Conservation (phyloP, 2,113 vertebrate species). For the Muscicapa adusta region DNA sequence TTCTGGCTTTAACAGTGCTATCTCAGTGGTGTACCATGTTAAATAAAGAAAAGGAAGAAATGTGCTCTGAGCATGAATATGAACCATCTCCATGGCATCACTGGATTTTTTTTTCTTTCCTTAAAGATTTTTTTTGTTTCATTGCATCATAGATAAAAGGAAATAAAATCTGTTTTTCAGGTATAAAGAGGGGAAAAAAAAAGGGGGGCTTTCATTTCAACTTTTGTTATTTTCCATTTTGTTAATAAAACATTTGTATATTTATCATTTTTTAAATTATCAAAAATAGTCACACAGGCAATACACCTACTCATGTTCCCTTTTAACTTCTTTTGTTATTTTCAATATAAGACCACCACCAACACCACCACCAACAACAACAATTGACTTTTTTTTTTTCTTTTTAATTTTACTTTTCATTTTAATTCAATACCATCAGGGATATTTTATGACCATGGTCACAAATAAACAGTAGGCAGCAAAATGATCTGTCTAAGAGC, state of each 20-base stretch:
- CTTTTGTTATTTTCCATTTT: background rate
- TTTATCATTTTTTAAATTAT: background rate
- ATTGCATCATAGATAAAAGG: background rate
- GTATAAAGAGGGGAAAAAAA: background rate
- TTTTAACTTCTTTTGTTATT: background rate
- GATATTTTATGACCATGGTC: background rate
- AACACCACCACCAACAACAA: background rate
- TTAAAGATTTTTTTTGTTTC: background rate
- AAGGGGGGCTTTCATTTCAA: background rate
- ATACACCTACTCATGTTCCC: background rate
- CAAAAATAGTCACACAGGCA: background rate
- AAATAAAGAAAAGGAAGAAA: background rate
- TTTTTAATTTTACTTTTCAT: background rate
- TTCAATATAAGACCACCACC: background rate
- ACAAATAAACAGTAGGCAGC: background rate
- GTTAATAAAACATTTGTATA: background rate
- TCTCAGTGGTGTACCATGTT: background rate
- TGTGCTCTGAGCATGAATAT: background rate
- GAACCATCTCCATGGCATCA: background rate
- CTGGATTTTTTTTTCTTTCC: background rate
- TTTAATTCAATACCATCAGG: background rate
- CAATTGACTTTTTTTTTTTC: too few species aligned
- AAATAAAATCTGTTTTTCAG: background rate
- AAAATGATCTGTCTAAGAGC: background rate
- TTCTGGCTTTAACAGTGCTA: background rate